Base-by-base conservation (phyloP, 2,797 vertebrate genomes). In the Setipinna tenuifilis region DNA sequence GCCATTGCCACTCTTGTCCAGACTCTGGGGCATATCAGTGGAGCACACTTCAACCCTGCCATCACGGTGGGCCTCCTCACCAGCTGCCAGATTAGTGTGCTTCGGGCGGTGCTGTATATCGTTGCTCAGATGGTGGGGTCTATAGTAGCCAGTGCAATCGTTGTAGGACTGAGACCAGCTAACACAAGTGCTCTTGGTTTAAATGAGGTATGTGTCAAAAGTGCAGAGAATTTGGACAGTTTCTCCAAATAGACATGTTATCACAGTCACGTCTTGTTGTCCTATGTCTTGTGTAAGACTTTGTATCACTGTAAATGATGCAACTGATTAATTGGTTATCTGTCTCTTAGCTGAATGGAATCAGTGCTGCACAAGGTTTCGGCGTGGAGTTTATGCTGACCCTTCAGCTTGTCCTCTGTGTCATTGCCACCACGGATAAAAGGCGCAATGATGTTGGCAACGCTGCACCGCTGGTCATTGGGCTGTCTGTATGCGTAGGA, bases 351-450 rank as follows among this genome's bases (percentile, higher is more conserved):
- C 84, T 93, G 3, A 61, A 86, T 0, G 94, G 92, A 1, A 90
- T 97, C 86, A 95, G 93, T 0, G 85, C 91, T 0, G 91, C 92
- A 16, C 96, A 97, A 90, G 97, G 95, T 6, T 94, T 97, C 61
- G 95, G 94, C 0, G 93, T 97, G 0, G 96, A 97, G 87, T 95
- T 97, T 88, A 94, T 97, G 0, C 95, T 94, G 61, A 97, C 96
- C 0, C 94, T 97, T 87, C 97, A 97, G 92, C 92, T 97, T 89
- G 96, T 98, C 81, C 90, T 97, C 16, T 97, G 96, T 1, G 95
- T 97, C 75, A 91, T 97, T 0, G 95, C 96, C 9, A 94, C 96
- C 75, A 95, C 96, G 0, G 96, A 98, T 88, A 92, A 95, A 61
- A 93, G 96, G 31, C 92, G 96, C 35, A 92, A 85, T 0, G 95